Evolutionary conservation across 2,888 invertebrate species (phyloP), one percentile per base, ranked within the genome.

Genomic region (Entomobrya proxima): DNA sequence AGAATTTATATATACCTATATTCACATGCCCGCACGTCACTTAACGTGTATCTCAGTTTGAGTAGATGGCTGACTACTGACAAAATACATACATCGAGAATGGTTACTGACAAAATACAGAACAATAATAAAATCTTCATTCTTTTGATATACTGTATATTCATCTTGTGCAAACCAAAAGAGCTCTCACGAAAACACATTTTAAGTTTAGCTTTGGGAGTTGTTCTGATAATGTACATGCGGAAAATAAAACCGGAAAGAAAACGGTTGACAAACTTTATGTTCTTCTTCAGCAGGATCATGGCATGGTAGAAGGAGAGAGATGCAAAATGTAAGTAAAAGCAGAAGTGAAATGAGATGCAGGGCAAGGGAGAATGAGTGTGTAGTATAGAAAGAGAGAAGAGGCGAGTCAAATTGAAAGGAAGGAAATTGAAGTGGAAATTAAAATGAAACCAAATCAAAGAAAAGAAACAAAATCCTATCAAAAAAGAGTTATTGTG

Each of bases 381-480:
- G 35, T 4, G 64, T 61, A 58, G 35, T 2, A 37, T 30, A 52
- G 30, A 74, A 21, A 27, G 76, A 44, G 58, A 69, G 74, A 86
- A 76, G 86, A 81, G 84, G 58, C 84, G 77, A 78, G 84, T 82
- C 76, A 86, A 86, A 86, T 86, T 86, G 86, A 83, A 86, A 86
- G 85, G 85, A 85, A 86, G 86, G 86, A 86, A 86, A 86, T 86
- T 86, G 86, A 86, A 86, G 86, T 82, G 86, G 86, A 86, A 86
- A 86, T 86, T 86, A 86, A 86, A 86, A 86, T 86, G 86, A 86
- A 82, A 82, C 83, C 83, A 79, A 83, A 83, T 85, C 85, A 85
- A 85, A 84, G 84, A 79, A 85, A 79, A 84, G 84, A 72, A 78
- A 74, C 74, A 85, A 85, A 84, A 85, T 85, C 79, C 79, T 85